Base-by-base conservation (phyloP, 2,113 vertebrate species). In the Chlorodrepanis virens region DNA sequence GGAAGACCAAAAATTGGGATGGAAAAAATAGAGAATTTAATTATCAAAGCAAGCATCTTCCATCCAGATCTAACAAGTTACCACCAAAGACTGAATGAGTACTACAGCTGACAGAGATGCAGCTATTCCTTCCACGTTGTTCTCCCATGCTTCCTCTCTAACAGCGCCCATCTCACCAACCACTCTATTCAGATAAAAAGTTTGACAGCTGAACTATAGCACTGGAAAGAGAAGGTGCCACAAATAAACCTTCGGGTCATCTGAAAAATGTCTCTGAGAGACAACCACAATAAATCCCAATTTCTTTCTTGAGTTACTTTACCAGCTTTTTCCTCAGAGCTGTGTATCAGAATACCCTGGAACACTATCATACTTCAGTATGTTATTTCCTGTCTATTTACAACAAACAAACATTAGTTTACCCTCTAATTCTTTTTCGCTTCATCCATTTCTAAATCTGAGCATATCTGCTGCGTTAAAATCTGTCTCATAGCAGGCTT, bases 331-430 rank as follows among this genome's bases (percentile, higher is more conserved):
- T 63, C 71, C 72, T 74, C 57, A 39, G 23, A 71, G 52, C 37
- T 94, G 24, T 80, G 11, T 60, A 39, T 56, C 54, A 91, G 14
- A 91, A 88, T 13, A 79, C 12, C 12, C 57, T 65, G 18, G 33
- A 80, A 54, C 17, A 53, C 40, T 42, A 25, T 33, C 14, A 39
- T 14, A 42, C 57, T 78, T 91, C 11, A 88, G 27, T 27, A 75
- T 2, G 4, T 77, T 47, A 76, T 70, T 95, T 80, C 71, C 72
- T 85, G 13, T 74, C 83, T 40, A 85, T 65, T 87, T 96, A 78
- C 81, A 75, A 74, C 72, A 96, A 96, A 77, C 70, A 74, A 96
- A 95, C 61, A 94, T 69, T 33, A 50, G 33, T 74, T 95, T 54
- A 75, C 25, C 19, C 68, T 86, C 7, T 71, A 92, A 93, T 96